Evolutionary conservation across 2,797 vertebrate genomes (phyloP).

Genomic region (Paramormyrops hopkinsi): DNA sequence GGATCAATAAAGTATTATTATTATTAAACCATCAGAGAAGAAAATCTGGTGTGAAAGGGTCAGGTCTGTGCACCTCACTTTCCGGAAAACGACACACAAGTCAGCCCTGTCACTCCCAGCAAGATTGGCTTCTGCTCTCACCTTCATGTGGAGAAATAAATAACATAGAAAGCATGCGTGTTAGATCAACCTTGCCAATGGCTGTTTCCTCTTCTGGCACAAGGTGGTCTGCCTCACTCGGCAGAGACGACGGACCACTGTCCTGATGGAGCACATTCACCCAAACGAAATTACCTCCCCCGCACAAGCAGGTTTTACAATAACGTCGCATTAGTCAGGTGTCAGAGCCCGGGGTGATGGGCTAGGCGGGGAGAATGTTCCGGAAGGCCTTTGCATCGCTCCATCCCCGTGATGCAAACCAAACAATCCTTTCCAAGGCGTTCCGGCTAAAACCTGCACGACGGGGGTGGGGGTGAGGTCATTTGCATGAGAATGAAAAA

Average conservation of each 20-base stretch:
- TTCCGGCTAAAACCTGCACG: not conserved
- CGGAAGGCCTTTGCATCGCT: not conserved
- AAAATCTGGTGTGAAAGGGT: not conserved
- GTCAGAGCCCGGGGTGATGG: not conserved
- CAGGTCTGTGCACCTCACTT: not conserved
- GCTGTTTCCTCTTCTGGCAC: not conserved
- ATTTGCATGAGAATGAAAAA: not conserved
- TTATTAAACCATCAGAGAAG: not conserved
- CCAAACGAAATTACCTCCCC: not conserved
- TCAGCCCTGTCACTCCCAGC: not conserved
- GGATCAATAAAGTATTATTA: not conserved
- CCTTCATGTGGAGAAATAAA: not conserved
- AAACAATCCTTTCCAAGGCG: not conserved
- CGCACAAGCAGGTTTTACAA: not conserved
- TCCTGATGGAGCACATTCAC: not conserved
- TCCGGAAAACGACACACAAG: not conserved
- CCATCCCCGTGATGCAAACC: not conserved
- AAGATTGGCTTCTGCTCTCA: too few relatives aligned
- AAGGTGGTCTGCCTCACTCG: not conserved
- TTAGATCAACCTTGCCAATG: not conserved
- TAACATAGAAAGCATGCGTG: not conserved
- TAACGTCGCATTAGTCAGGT: not conserved
- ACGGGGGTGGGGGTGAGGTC: not conserved
- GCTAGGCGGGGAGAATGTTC: not conserved
- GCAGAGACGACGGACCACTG: not conserved